Evolutionary conservation across 2,113 vertebrate species (phyloP).

Genomic region (Lasiurus cinereus): DNA sequence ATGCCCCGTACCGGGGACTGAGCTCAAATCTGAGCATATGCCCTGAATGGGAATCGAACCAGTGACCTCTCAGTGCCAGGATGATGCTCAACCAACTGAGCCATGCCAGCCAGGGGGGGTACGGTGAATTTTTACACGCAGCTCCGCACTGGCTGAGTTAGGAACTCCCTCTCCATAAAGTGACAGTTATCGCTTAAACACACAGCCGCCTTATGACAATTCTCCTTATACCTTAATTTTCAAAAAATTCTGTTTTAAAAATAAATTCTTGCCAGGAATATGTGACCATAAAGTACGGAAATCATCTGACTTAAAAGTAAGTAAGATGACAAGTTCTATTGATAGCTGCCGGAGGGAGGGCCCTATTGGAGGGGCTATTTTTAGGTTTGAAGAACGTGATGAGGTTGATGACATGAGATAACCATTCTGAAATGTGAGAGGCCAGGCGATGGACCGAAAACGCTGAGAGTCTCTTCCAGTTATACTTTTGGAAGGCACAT

Average conservation of each 20-base stretch:
- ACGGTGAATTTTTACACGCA: background rate
- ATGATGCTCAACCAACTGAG: background rate
- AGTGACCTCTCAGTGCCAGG: background rate
- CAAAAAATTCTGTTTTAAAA: conserved; percentile 47
- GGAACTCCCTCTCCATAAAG: background rate
- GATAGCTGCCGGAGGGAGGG: background rate
- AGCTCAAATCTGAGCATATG: background rate
- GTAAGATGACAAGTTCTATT: background rate
- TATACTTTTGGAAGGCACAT: background rate
- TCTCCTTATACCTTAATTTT: conserved; percentile 73
- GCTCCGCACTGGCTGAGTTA: background rate
- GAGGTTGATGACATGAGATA: background rate
- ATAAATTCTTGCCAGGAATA: background rate
- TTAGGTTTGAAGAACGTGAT: conserved; percentile 42
- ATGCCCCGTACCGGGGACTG: no score
- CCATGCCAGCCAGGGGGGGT: background rate
- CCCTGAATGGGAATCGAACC: background rate
- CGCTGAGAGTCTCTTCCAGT: background rate
- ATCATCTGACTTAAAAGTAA: background rate
- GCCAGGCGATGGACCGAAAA: background rate
- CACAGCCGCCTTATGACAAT: conserved; percentile 81
- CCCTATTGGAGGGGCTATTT: conserved; percentile 7
- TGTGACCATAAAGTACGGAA: background rate
- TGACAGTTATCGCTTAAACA: conserved; percentile 66
- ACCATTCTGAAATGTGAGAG: conserved; percentile 29